Evolutionary conservation across 2,797 vertebrate genomes (phyloP), one percentile per base, ranked within the genome.

Genomic region (Eulemur mongoz): DNA sequence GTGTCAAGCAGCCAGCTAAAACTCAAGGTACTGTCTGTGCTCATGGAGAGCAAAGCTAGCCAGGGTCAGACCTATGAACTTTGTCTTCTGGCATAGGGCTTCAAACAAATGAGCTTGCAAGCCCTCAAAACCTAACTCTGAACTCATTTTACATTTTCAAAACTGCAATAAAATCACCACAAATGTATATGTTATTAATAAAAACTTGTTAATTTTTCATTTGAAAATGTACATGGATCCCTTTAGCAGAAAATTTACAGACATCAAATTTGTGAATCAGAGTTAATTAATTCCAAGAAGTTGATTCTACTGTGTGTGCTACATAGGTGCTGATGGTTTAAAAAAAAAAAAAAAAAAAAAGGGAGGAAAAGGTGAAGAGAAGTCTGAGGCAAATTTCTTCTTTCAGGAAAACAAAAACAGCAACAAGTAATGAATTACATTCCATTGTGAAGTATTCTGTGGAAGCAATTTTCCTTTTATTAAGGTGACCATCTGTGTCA

Each of bases 71-170:
- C 15, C 45, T 61, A 52, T 3, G 40, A 92, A 35, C 15, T 85
- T 83, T 11, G 23, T 43, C 40, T 92, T 91, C 70, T 76, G 72
- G 70, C 38, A 92, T 30, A 86, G 20, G 54, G 18, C 45, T 92
- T 84, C 80, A 89, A 92, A 92, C 80, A 93, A 75, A 38, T 25
- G 40, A 72, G n/a, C 17, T 57, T 93, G 65, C 40, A 83, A 88
- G 65, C 5, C 67, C 45, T 92, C 70, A 87, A 92, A 94, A 80
- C 50, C 27, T 70, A 59, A 25, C 40, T 95, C 65, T 69, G 20
- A 96, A 85, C 52, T 89, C 61, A 67, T 85, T 78, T 50, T 78
- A 90, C 27, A 89, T 50, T 83, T 38, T 90, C 69, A 96, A 92
- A 95, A 35, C 23, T 89, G n/a, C 18, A 93, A 59, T 22, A 88